These are phyloP conservation scores for Spodoptera exigua DNA, from an alignment of 2,888 invertebrate genomes.

Conservation along the genomic window DNA sequence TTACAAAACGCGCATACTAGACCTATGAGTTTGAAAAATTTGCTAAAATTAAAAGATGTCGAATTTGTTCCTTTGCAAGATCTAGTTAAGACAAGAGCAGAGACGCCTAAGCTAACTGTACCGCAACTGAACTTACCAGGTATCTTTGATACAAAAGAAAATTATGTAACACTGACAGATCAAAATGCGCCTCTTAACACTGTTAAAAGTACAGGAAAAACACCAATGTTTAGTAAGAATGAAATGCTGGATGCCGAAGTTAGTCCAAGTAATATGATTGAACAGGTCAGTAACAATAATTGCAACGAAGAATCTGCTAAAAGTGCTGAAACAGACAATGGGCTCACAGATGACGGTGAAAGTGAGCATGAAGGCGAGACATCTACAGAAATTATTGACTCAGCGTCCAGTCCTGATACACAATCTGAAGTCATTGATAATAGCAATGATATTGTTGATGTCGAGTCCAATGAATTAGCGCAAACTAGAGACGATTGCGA, in stretches of 20 bases:
- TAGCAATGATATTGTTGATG: not conserved
- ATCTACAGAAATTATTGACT: conserved; percentile 55
- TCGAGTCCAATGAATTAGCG: conserved; percentile 6
- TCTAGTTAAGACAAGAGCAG: conserved; percentile 52
- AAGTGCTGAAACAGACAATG: not conserved
- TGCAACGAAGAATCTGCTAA: conserved; percentile 12
- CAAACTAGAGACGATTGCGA: conserved; percentile 13
- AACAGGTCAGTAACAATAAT: conserved; percentile 23
- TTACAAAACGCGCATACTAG: conserved; percentile 23
- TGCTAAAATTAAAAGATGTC: conserved; percentile 73
- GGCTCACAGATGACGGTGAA: conserved; percentile 5
- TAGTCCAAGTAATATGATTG: conserved; percentile 45
- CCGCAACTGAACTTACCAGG: conserved; percentile 18
- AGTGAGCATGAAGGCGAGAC: not conserved
- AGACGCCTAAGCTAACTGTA: conserved; percentile 19
- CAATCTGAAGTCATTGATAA: conserved; percentile 4
- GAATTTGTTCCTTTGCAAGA: conserved; percentile 57
- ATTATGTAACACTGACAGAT: not conserved
- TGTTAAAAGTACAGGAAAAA: conserved; percentile 10
- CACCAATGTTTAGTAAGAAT: conserved; percentile 1
- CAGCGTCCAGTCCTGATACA: conserved; percentile 45
- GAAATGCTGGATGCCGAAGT: conserved; percentile 41
- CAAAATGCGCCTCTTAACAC: conserved; percentile 2
- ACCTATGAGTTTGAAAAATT: conserved; percentile 61
- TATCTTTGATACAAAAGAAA: conserved; percentile 19